Percentiles rank a stretch among this genome's conserved stretches.
phyloP scores from a whole-genome alignment of 1,140 invertebrate species.

The Euwallacea similis region DNA sequence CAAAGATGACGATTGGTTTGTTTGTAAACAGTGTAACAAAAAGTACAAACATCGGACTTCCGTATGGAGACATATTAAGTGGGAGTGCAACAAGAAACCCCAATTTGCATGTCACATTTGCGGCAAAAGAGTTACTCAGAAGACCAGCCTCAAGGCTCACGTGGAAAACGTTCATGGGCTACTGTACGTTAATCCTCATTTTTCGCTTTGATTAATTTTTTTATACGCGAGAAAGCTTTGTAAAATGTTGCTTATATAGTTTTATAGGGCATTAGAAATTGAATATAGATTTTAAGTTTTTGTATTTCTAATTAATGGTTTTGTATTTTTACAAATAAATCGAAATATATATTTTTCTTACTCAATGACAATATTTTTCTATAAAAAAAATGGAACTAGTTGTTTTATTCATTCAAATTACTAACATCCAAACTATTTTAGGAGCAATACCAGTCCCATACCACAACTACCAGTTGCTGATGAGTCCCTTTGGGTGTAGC shows the following conservation, averaged over 20 bases:
- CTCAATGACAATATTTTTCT: background rate
- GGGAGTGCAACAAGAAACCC: conserved; percentile 62
- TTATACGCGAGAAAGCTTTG: background rate
- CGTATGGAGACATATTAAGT: conserved; percentile 67
- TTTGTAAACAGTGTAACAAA: conserved; percentile 37
- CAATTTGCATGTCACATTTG: conserved; percentile 58
- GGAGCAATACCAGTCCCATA: conserved; percentile 7
- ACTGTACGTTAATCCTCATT: conserved; percentile 4
- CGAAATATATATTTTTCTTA: background rate
- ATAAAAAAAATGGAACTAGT: no score
- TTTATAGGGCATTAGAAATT: no score
- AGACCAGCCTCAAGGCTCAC: conserved; percentile 59
- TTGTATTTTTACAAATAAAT: background rate
- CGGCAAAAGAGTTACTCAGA: conserved; percentile 53
- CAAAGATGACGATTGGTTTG: conserved; percentile 25
- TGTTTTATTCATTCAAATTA: background rate
- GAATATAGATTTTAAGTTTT: no score
- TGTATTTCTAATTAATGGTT: background rate
- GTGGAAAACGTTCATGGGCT: conserved; percentile 31
- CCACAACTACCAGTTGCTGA: conserved; percentile 28
- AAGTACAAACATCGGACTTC: conserved; percentile 48
- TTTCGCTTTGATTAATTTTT: no score
- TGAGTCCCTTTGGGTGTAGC: conserved; percentile 28
- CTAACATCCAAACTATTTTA: conserved; percentile 26
- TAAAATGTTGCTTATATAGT: no score